These are phyloP conservation scores for Drosophila pectinifera DNA, from an alignment of 1,140 invertebrate species.

Conservation along the genomic window DNA sequence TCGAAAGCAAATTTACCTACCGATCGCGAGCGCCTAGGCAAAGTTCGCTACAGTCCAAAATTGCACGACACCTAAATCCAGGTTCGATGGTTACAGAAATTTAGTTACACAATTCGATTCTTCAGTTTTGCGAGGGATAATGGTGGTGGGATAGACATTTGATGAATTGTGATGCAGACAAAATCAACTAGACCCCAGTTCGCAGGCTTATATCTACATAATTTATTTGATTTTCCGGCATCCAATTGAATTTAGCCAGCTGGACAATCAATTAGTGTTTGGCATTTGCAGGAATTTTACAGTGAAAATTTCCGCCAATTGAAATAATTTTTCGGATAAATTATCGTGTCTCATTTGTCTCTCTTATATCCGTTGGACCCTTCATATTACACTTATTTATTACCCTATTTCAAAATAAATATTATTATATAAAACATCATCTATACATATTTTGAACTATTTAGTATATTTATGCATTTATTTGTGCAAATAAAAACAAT, in stretches of 20 bases:
- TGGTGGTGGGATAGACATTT: background rate
- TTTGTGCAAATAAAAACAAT: too few relatives aligned
- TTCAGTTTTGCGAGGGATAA: slow-evolving; percentile 1
- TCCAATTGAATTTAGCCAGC: slow-evolving; percentile 1
- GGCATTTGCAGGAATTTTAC: background rate
- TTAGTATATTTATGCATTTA: too few relatives aligned
- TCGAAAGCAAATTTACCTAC: slow-evolving; percentile 75
- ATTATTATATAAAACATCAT: too few relatives aligned
- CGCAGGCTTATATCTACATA: slow-evolving; percentile 3
- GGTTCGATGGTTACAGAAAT: slow-evolving; percentile 62
- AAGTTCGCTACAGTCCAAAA: slow-evolving; percentile 74
- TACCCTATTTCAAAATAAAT: too few relatives aligned
- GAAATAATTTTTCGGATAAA: background rate
- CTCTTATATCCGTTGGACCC: background rate
- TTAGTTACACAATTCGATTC: slow-evolving; percentile 45
- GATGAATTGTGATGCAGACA: slow-evolving; percentile 20
- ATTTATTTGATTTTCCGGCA: slow-evolving; percentile 2
- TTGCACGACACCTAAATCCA: slow-evolving; percentile 73
- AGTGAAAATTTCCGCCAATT: background rate
- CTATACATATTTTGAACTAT: too few relatives aligned
- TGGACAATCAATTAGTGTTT: background rate
- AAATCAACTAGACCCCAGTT: slow-evolving; percentile 3
- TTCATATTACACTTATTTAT: background rate
- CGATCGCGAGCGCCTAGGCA: slow-evolving; percentile 67
- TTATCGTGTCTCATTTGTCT: background rate